Base-by-base conservation (phyloP, 2,113 vertebrate species). In the Triplophysa siluroides region DNA sequence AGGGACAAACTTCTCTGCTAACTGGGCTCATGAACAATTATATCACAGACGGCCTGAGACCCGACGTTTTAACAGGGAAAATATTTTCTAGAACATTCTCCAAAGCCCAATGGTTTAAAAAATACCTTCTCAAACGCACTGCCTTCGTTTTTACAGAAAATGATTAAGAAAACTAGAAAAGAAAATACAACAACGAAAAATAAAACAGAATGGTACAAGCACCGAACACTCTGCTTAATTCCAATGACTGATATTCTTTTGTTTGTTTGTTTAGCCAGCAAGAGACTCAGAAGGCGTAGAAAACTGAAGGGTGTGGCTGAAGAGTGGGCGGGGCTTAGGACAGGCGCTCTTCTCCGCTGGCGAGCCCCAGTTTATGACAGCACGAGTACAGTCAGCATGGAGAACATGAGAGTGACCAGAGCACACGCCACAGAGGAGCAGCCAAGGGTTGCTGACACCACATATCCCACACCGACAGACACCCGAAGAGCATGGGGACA, bases 351-450 rank as follows among this genome's bases (percentile, higher is more conserved):
- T 91, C 88, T 91, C 86, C 88, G 86, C 62, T 45, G 84, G 85
- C 64, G 43, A 81, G 84, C 82, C 87, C 85, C 76, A 87, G 89
- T 94, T 94, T 97, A 98, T 92, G 92, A 97, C 91, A 99, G 92
- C 91, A 96, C 92, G 88, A 97, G 91, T 71, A 93, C 92, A 92
- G 94, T 93, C 93, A 95, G 91, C 90, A 93, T 76, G 85, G 95
- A 94, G 83, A 97, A 90, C 88, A 96, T 91, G 88, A 98, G 94
- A 85, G 95, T 94, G 78, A 94, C 93, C 91, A 96, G 91, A 82
- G 95, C 95, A 90, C 87, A 96, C 85, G 95, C 93, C 82, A 95
- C 83, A 81, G 93, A 92, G 80, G 90, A 93, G 90, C 95, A 94
- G 87, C 96, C 96, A 78, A 97, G 90, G 85, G 95, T 98, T 60